A percentile compares a stretch with the other conserved stretches of the same genome.
phyloP scores from a whole-genome alignment of 2,888 invertebrate species.

The Drosophila rubida region DNA sequence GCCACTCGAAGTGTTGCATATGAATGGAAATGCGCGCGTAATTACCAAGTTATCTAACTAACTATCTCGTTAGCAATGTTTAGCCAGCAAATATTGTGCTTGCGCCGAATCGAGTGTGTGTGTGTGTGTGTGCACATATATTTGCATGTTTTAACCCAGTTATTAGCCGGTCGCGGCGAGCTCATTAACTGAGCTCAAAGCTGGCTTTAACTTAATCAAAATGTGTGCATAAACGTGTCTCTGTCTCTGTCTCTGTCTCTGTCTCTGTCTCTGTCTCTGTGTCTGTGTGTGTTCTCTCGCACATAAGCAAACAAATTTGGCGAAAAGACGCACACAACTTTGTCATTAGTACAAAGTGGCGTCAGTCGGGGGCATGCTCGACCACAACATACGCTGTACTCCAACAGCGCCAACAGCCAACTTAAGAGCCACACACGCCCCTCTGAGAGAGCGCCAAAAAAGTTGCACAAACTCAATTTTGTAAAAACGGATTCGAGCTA shows the following conservation, averaged over 20 bases:
- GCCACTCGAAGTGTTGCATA: neutral
- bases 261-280: too few relatives aligned
- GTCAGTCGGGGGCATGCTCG: neutral
- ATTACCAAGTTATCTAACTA: neutral
- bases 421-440: too few relatives aligned
- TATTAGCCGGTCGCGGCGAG: slow-evolving; percentile 4
- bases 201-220: slow-evolving; percentile 27
- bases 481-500: slow-evolving; percentile 29
- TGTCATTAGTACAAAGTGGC: slow-evolving; percentile 1
- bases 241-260: too few relatives aligned
- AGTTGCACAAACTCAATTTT: slow-evolving; percentile 70
- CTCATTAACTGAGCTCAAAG: slow-evolving; percentile 1
- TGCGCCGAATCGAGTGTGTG: neutral
- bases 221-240: neutral
- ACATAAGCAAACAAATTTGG: slow-evolving; percentile 5
- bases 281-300: too few relatives aligned
- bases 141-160: slow-evolving; percentile 1
- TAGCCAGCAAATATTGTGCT: neutral
- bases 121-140: neutral
- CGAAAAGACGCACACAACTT: neutral
- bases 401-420: too few relatives aligned
- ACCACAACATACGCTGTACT: neutral
- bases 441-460: too few relatives aligned
- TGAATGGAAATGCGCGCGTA: neutral
- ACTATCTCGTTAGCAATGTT: neutral